phyloP scores from a whole-genome alignment of 2,797 vertebrate species.

The Rhinogobio ventralis region DNA sequence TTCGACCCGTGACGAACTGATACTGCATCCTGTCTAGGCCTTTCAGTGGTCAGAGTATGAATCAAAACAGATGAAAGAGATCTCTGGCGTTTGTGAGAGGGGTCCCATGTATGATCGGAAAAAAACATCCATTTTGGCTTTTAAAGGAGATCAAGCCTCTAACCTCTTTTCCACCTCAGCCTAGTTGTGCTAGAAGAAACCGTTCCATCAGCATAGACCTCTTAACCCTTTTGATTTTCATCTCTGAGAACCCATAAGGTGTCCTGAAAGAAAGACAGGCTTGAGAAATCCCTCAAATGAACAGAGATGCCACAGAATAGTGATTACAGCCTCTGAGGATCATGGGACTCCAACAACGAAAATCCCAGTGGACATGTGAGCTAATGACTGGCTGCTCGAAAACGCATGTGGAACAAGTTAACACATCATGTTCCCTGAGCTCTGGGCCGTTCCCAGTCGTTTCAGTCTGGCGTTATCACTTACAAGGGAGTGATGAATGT shows the following conservation, averaged over 20 bases:
- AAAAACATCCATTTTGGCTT: slow-evolving; percentile 39
- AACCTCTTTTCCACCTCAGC: slow-evolving; percentile 13
- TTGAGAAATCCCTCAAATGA: slow-evolving; percentile 43
- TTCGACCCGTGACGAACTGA: slow-evolving; percentile 49
- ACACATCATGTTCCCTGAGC: slow-evolving; percentile 69
- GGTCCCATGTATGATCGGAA: background rate
- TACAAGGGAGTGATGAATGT: slow-evolving; percentile 71
- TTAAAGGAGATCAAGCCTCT: slow-evolving; percentile 49
- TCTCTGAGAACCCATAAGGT: slow-evolving; percentile 21
- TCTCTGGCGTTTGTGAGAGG: slow-evolving; percentile 19
- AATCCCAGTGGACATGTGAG: slow-evolving; percentile 61
- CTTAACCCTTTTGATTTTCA: slow-evolving; percentile 3
- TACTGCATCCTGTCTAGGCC: slow-evolving; percentile 27
- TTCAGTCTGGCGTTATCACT: slow-evolving; percentile 73
- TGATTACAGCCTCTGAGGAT: slow-evolving; percentile 52
- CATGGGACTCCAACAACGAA: slow-evolving; percentile 32
- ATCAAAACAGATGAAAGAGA: slow-evolving; percentile 51
- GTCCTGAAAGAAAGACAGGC: slow-evolving; percentile 66
- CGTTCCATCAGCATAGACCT: slow-evolving; percentile 47
- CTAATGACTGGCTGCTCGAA: slow-evolving; percentile 66
- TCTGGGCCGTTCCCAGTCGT: slow-evolving; percentile 66
- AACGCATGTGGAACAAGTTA: slow-evolving; percentile 79
- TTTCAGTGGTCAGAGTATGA: slow-evolving; percentile 57
- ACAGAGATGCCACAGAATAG: slow-evolving; percentile 32
- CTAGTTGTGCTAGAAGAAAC: slow-evolving; percentile 4